A percentile compares a stretch with the other conserved stretches of the same genome.
Conservation (phyloP, 2,888 invertebrate genomes). For the Phengaris alcon region DNA sequence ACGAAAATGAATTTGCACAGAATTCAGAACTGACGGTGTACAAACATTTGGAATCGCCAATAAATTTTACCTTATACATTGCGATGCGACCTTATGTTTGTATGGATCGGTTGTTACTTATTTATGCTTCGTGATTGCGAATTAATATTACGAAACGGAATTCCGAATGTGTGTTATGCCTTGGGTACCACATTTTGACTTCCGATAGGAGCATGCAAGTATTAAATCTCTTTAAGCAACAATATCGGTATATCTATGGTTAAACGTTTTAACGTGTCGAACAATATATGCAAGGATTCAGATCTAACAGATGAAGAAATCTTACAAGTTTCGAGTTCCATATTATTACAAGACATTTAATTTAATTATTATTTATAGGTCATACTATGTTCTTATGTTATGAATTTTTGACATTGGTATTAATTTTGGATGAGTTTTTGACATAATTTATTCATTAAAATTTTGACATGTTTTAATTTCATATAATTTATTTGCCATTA, state of each 20-base stretch:
- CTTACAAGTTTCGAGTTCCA: too few relatives aligned
- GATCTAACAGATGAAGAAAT: too few relatives aligned
- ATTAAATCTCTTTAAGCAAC: background rate
- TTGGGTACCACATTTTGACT: background rate
- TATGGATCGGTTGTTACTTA: constrained; percentile 11
- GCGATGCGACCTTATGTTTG: constrained; percentile 6
- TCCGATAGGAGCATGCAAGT: background rate
- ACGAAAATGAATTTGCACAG: constrained; percentile 9
- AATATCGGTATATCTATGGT: background rate
- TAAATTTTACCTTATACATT: background rate
- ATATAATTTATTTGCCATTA: too few relatives aligned
- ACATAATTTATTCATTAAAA: too few relatives aligned
- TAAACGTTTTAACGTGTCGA: background rate
- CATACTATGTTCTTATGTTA: too few relatives aligned
- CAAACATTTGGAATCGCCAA: background rate
- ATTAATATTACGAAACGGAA: constrained; percentile 17
- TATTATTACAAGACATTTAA: too few relatives aligned
- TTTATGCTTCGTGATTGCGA: constrained; percentile 19
- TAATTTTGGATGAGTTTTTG: too few relatives aligned
- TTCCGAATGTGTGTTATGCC: background rate
- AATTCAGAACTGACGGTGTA: background rate
- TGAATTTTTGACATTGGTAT: too few relatives aligned
- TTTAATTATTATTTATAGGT: too few relatives aligned
- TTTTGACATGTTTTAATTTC: too few relatives aligned
- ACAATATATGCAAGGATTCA: too few relatives aligned